Base-by-base conservation (phyloP, 2,113 vertebrate genomes). In the Mionectes macconnelli region DNA sequence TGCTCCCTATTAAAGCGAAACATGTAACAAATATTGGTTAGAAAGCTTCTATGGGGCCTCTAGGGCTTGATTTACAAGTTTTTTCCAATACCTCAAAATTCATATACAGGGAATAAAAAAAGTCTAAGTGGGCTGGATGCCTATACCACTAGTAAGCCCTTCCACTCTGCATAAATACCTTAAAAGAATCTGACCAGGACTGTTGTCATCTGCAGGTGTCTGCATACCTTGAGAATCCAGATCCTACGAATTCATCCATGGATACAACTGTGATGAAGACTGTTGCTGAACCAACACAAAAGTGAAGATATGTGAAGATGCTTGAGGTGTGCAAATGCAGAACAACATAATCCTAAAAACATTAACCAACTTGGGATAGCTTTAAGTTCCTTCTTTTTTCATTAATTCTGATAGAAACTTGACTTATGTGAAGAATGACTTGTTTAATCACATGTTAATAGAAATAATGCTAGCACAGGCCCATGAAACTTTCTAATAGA, bases 281-380 rank as follows among this genome's bases (percentile, higher is more conserved):
- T 37, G 21, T 3, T 74, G 35, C 11, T 83, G 53, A 62, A 59
- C 22, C 53, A 72, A 44, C 15, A 67, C 7, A 50, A 88, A 63
- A 10, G 27, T 35, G 13, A 91, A 40, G 23, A 55, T n/a, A n/a
- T 16, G 14, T 21, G 33, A 28, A 66, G 3, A 39, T 52, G 42
- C 25, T 56, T 40, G 47, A 63, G 30, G 21, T 18, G 3, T 39
- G 18, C 4, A 2, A 55, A 89, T 28, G 64, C 6, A 45, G 28
- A 79, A 62, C 14, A 77, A 83, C 3, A 25, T 15, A 55, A 74
- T 66, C 33, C 52, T 57, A 66, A 70, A 82, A 78, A 8, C 0
- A 1, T 72, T 40, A 72, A 60, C 1, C 5, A 40, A 21, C 13
- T 16, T 22, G 35, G 27, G 28, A 28, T 2, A 62, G 25, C 0